These are phyloP conservation scores for Rafetus swinhoei DNA, from an alignment of 2,113 vertebrate species.

Conservation along the genomic window DNA sequence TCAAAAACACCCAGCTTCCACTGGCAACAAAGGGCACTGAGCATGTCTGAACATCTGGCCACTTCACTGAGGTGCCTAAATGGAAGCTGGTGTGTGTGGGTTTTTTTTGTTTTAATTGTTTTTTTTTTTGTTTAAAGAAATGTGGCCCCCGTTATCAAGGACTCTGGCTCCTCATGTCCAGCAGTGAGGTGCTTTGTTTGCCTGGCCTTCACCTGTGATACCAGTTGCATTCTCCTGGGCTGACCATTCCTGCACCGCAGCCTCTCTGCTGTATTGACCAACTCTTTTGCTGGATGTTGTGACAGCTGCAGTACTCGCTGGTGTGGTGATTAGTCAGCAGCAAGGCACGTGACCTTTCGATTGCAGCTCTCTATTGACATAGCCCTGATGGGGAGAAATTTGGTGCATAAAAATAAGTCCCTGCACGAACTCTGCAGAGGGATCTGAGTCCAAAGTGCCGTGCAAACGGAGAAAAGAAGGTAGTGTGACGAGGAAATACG, in stretches of 20 bases:
- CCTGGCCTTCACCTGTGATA: neutral
- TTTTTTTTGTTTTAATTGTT: too few species aligned
- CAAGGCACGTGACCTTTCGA: conserved; percentile 57
- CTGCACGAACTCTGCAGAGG: conserved; percentile 45
- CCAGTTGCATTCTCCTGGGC: neutral
- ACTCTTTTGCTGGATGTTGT: conserved; percentile 19
- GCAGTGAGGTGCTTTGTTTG: neutral
- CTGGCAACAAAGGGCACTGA: conserved; percentile 50
- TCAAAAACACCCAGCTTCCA: conserved; percentile 43
- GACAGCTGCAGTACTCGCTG: conserved; percentile 48
- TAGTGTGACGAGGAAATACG: rapidly evolving
- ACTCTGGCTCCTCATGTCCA: neutral
- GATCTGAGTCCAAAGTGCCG: neutral
- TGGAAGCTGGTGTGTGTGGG: neutral
- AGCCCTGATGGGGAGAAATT: conserved; percentile 54
- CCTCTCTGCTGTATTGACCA: neutral
- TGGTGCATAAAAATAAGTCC: conserved; percentile 61
- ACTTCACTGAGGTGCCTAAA: neutral
- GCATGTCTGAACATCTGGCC: conserved; percentile 32
- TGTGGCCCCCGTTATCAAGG: neutral
- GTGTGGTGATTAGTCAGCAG: conserved; percentile 49
- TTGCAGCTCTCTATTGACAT: conserved; percentile 69
- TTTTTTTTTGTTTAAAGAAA: neutral
- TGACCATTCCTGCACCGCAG: rapidly evolving
- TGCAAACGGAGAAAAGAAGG: neutral